Evolutionary conservation across 2,113 vertebrate species (phyloP).

Genomic region (Stegostoma tigrinum): DNA sequence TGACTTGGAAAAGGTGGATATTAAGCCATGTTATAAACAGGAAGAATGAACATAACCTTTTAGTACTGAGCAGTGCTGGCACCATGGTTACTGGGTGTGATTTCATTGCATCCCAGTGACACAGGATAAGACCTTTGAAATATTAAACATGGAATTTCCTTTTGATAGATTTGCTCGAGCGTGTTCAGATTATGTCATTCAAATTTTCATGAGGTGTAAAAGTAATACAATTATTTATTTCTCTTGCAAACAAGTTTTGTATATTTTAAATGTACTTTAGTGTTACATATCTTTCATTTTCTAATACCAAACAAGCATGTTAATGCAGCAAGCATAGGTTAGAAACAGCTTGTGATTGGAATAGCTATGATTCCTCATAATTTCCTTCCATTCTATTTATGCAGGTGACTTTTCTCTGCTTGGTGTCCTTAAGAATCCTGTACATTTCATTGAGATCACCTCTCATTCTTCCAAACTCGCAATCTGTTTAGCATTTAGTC

Average conservation of each 20-base stretch:
- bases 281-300: neutral
- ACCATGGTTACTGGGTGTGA: slow-evolving; percentile 21
- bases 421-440: too few relatives aligned
- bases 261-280: neutral
- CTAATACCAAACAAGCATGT: neutral
- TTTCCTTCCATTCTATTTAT: neutral
- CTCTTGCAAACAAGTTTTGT: neutral
- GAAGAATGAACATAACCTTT: slow-evolving; percentile 15
- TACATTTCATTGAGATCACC: too few relatives aligned
- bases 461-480: too few relatives aligned
- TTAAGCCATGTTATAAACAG: slow-evolving; percentile 21
- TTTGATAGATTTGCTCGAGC: neutral
- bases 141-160: slow-evolving; percentile 30
- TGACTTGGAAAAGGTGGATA: neutral
- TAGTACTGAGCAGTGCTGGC: neutral
- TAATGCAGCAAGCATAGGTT: neutral
- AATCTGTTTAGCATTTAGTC: too few relatives aligned
- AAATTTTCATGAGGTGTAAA: neutral
- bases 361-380: neutral
- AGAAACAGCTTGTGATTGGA: too few relatives aligned
- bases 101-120: neutral
- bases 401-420: too few relatives aligned
- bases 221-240: neutral
- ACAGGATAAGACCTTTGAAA: slow-evolving; percentile 17
- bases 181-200: neutral